Conservation (phyloP, 2,113 vertebrate genomes). For the Rhinoptilus africanus region DNA sequence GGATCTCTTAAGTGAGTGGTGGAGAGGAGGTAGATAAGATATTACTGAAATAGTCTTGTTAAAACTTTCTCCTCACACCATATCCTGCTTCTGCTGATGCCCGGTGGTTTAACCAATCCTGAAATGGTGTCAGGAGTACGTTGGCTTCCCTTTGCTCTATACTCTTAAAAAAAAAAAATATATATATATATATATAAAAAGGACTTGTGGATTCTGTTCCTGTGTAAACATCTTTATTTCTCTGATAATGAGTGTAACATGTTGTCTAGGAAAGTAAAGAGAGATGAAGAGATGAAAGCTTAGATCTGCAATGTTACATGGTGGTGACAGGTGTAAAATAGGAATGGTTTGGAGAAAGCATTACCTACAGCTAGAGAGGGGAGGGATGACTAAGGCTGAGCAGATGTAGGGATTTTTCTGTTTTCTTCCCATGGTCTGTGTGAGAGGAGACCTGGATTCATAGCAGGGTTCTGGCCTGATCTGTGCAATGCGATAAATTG, state of each 20-base stretch:
- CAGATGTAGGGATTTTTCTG: background rate
- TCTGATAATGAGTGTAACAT: background rate
- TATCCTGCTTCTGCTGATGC: background rate
- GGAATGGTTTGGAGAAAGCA: background rate
- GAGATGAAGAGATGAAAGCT: background rate
- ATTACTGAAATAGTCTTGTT: background rate
- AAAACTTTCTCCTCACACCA: background rate
- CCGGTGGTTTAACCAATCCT: background rate
- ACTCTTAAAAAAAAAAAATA: background rate
- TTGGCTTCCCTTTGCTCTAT: background rate
- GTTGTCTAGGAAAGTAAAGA: background rate
- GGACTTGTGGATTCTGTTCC: background rate
- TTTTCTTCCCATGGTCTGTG: background rate
- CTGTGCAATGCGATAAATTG: background rate
- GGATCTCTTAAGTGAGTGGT: background rate
- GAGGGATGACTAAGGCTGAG: background rate
- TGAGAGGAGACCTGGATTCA: background rate
- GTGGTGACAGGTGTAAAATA: background rate
- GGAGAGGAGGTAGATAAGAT: background rate
- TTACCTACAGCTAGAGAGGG: background rate
- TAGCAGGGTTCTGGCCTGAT: background rate
- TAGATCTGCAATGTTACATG: background rate
- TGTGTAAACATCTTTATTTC: background rate
- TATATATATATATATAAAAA: background rate
- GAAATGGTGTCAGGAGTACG: background rate